A percentile compares a stretch with the other conserved stretches of the same genome.
These are phyloP conservation scores for Entomobrya proxima DNA, from an alignment of 2,888 invertebrate species.

Conservation along the genomic window DNA sequence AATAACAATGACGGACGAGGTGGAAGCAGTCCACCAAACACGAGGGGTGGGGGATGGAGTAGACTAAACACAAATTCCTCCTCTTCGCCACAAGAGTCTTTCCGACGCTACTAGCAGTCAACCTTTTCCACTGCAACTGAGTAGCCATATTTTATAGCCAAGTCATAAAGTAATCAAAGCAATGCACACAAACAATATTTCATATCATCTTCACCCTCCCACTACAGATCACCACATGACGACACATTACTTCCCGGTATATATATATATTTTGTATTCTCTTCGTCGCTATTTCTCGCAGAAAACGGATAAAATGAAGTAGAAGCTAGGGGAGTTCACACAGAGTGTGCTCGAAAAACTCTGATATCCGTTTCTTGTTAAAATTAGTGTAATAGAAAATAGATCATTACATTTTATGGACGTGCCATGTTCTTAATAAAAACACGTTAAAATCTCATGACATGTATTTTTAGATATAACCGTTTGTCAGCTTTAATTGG, in stretches of 20 bases:
- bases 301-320: not conserved
- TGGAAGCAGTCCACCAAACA: not conserved
- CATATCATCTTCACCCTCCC: slow-evolving; percentile 9
- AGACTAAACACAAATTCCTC: not conserved
- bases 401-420: not conserved
- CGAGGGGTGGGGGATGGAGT: slow-evolving; percentile 17
- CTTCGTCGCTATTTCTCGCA: not conserved
- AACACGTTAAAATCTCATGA: not conserved
- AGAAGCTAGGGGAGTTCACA: too few species aligned
- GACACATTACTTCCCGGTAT: too few species aligned
- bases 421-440: slow-evolving; percentile 31
- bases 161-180: not conserved
- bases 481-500: slow-evolving; percentile 16
- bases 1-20: slow-evolving; percentile 24
- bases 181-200: slow-evolving; percentile 2
- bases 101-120: slow-evolving; percentile 36
- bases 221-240: not conserved
- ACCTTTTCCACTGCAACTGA: not conserved
- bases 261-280: not conserved
- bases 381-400: not conserved
- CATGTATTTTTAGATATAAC: not conserved
- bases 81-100: slow-evolving; percentile 34
- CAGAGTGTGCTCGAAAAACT: too few species aligned
- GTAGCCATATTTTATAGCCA: not conserved
- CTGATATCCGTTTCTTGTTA: too few species aligned